phyloP scores from a whole-genome alignment of 2,797 vertebrate genomes.

The Momotus momota region DNA sequence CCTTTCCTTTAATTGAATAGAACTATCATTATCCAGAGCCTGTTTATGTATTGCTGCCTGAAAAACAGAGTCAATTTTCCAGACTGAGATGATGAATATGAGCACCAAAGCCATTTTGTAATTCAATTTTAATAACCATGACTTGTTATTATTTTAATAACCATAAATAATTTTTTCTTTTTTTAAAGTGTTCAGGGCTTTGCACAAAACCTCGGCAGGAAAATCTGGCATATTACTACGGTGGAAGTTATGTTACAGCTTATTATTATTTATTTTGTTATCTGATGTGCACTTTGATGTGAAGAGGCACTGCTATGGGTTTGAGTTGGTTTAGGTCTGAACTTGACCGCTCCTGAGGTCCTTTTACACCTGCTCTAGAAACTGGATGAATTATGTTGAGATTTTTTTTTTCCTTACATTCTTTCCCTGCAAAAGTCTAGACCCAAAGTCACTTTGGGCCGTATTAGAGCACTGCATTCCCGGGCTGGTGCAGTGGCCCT shows the following conservation, averaged over 20 bases:
- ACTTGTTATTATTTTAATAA: conserved; percentile 39
- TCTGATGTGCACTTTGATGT: neutral
- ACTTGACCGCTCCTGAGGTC: neutral
- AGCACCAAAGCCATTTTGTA: conserved; percentile 54
- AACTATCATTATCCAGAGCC: conserved; percentile 58
- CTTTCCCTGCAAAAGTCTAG: neutral
- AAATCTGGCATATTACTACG: neutral
- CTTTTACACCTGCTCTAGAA: neutral
- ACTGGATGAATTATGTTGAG: neutral
- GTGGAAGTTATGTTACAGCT: neutral
- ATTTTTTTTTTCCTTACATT: neutral
- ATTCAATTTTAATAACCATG: conserved; percentile 72
- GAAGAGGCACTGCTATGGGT: neutral
- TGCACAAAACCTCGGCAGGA: neutral
- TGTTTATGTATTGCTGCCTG: conserved; percentile 71
- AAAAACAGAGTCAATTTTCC: conserved; percentile 63
- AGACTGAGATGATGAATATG: conserved; percentile 51
- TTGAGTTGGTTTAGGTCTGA: neutral
- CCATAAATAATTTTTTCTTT: neutral
- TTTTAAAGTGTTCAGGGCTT: neutral
- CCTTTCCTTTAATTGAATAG: conserved; percentile 71
- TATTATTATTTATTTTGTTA: neutral
- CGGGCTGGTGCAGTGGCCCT: neutral
- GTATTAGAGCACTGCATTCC: fast-evolving
- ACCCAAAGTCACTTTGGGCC: neutral